A percentile compares a stretch with the other conserved stretches of the same genome.
phyloP scores from a whole-genome alignment of 1,140 invertebrate species.

The Samia ricini region DNA sequence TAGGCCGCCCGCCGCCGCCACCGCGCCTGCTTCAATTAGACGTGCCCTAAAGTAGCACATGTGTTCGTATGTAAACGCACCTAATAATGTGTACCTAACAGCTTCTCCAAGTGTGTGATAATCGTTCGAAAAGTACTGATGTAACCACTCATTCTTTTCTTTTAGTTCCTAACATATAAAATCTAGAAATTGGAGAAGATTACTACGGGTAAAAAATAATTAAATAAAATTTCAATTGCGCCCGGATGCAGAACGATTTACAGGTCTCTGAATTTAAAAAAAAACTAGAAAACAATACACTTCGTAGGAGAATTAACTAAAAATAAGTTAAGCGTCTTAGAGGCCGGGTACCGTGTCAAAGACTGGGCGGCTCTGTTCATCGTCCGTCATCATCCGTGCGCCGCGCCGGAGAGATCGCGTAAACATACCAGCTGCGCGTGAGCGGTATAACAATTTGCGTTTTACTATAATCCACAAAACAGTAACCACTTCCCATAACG shows the following conservation, averaged over 20 bases:
- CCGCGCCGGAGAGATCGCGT: constrained; percentile 43
- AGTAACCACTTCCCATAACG: constrained; percentile 14
- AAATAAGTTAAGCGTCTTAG: constrained; percentile 41
- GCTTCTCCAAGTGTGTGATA: constrained; percentile 44
- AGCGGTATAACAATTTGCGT: constrained; percentile 53
- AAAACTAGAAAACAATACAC: neutral
- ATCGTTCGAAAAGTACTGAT: constrained; percentile 17
- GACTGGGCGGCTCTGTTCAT: constrained; percentile 50
- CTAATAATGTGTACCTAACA: constrained; percentile 56
- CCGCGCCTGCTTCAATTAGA: constrained; percentile 73
- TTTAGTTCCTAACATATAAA: neutral
- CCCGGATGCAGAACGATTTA: neutral
- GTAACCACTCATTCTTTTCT: neutral
- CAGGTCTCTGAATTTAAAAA: neutral
- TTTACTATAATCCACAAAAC: constrained; percentile 47
- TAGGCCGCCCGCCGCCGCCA: constrained; percentile 56
- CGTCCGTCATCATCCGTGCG: constrained; percentile 55
- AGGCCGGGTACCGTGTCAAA: constrained; percentile 58
- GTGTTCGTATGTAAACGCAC: constrained; percentile 55
- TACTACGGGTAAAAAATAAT: neutral
- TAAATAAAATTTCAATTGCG: neutral
- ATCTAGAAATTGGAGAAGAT: neutral
- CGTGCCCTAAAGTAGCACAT: constrained; percentile 62
- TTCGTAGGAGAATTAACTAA: constrained; percentile 16
- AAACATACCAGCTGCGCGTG: constrained; percentile 52